Percentiles rank a stretch among this genome's conserved stretches.
Evolutionary conservation across 1,140 invertebrate genomes (phyloP).

Genomic region (Ostrea edulis): DNA sequence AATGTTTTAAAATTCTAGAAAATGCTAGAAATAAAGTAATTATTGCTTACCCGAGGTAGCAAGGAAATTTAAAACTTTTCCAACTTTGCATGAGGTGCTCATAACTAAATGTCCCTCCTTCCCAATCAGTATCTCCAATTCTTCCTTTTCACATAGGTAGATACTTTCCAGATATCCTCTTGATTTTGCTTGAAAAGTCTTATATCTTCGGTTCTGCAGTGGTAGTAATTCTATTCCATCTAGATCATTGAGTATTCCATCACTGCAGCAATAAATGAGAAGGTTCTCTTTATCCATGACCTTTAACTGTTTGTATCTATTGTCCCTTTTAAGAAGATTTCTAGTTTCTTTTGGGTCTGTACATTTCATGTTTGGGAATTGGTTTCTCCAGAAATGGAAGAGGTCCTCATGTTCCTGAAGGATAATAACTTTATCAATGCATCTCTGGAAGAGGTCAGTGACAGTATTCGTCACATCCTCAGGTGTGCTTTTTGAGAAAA

Average conservation of each 20-base stretch:
- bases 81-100: neutral
- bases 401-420: conserved; percentile 1
- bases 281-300: neutral
- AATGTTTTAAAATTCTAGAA: too few species aligned
- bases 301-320: neutral
- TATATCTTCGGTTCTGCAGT: neutral
- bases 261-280: neutral
- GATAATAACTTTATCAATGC: neutral
- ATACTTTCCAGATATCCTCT: neutral
- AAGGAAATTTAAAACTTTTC: neutral
- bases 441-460: neutral
- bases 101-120: neutral
- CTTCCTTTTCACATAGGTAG: conserved; percentile 24
- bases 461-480: neutral
- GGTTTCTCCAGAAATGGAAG: neutral
- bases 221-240: conserved; percentile 18
- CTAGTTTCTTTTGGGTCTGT: conserved; percentile 4
- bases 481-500: neutral
- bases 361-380: neutral
- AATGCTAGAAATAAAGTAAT: too few species aligned
- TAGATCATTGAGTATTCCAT: neutral
- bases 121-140: neutral
- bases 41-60: too few species aligned
- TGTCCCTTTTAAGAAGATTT: neutral
- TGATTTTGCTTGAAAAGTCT: neutral